Percentiles rank a stretch among this genome's conserved stretches.
Evolutionary conservation across 1,140 invertebrate species (phyloP).

Genomic region (Macrobrachium nipponense): DNA sequence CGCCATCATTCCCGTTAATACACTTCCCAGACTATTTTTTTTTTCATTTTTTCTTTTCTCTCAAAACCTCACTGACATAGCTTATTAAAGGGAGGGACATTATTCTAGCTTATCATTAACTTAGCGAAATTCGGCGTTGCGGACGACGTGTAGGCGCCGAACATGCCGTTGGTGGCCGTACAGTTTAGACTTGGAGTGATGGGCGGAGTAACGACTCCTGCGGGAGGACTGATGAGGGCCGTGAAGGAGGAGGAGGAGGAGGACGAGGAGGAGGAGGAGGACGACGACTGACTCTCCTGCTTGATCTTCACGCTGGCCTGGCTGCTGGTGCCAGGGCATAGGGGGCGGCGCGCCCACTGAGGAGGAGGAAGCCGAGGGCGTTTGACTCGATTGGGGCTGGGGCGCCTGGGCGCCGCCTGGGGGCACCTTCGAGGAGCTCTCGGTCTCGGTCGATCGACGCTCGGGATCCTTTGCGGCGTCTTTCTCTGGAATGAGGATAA

Average conservation of each 20-base stretch:
- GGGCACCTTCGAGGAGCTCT: conserved; percentile 17
- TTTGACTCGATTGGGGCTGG: conserved; percentile 29
- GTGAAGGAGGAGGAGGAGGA: conserved; percentile 31
- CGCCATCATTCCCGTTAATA: too few relatives aligned
- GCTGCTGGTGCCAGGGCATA: conserved; percentile 52
- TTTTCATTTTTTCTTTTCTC: too few relatives aligned
- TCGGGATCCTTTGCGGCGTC: not conserved
- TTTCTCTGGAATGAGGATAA: not conserved
- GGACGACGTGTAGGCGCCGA: conserved; percentile 39
- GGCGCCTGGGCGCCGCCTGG: not conserved
- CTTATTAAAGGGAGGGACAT: too few relatives aligned
- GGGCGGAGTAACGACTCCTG: conserved; percentile 35
- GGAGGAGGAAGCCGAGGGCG: not conserved
- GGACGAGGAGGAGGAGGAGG: too few relatives aligned
- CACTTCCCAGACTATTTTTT: too few relatives aligned
- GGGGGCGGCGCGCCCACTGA: not conserved
- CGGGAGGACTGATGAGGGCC: conserved; percentile 33
- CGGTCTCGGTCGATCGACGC: not conserved
- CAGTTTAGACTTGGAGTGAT: conserved; percentile 55
- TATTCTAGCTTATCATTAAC: conserved; percentile 57
- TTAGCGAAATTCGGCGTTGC: conserved; percentile 49
- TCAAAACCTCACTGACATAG: too few relatives aligned
- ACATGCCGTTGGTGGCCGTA: conserved; percentile 54
- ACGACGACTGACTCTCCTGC: conserved; percentile 36
- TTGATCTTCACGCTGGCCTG: conserved; percentile 55